phyloP scores from a whole-genome alignment of 1,140 invertebrate genomes.

The Thaumatotibia leucotreta region DNA sequence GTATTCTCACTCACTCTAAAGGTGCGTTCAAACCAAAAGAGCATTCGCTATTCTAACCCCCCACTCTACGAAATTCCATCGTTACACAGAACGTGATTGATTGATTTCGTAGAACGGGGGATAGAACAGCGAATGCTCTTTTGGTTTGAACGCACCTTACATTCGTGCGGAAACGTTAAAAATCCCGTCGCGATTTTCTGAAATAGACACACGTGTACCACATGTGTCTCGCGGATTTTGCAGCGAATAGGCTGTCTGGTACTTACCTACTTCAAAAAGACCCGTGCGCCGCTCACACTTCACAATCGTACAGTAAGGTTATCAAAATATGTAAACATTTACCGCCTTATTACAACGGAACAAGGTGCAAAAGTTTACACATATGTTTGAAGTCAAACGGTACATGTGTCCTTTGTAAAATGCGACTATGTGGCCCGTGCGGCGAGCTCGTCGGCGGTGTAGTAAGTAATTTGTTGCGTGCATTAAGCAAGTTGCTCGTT shows the following conservation, averaged over 20 bases:
- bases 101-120: too few relatives aligned
- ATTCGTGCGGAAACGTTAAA: neutral
- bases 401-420: neutral
- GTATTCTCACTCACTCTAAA: too few relatives aligned
- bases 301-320: neutral
- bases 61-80: too few relatives aligned
- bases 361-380: neutral
- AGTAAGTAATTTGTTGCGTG: conserved; percentile 31
- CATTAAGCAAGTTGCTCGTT: conserved; percentile 33
- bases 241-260: neutral
- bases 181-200: neutral
- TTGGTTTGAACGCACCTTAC: too few relatives aligned
- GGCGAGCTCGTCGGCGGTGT: conserved; percentile 11
- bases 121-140: too few relatives aligned
- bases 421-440: neutral
- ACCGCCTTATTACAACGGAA: neutral
- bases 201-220: neutral
- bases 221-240: neutral
- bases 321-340: neutral
- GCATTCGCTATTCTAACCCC: too few relatives aligned
- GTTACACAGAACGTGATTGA: too few relatives aligned
- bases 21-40: too few relatives aligned
- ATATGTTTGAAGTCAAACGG: neutral
- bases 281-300: neutral
- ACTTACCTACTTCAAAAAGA: neutral